Evolutionary conservation across 2,888 invertebrate species (phyloP).

Genomic region (Ptychoptera albimana): DNA sequence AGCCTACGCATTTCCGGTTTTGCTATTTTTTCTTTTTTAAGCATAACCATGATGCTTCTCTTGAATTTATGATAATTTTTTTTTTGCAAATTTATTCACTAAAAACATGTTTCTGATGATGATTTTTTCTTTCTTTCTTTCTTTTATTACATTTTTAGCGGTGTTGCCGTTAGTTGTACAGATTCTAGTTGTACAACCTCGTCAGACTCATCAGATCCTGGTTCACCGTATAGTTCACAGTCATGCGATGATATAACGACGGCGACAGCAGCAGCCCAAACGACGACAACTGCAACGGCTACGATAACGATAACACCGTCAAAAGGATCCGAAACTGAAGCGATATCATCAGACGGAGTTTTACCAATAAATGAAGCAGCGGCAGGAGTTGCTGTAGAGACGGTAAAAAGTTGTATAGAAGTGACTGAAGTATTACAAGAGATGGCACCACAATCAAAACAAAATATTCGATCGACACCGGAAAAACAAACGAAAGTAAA

Average conservation of each 20-base stretch:
- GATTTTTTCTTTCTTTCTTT: slow-evolving; percentile 3
- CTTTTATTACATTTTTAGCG: slow-evolving; percentile 43
- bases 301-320: slow-evolving; percentile 13
- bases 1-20: not conserved
- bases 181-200: slow-evolving; percentile 53
- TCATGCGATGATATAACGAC: slow-evolving; percentile 34
- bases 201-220: slow-evolving; percentile 76
- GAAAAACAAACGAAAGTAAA: not conserved
- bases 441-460: not conserved
- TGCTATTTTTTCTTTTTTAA: no score
- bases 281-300: slow-evolving; percentile 13
- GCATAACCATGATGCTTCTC: not conserved
- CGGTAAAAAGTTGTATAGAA: no score
- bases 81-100: not conserved
- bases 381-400: not conserved
- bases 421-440: not conserved
- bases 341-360: not conserved
- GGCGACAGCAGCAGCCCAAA: slow-evolving; percentile 20
- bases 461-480: not conserved
- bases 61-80: not conserved
- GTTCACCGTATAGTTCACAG: slow-evolving; percentile 63
- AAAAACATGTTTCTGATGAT: not conserved
- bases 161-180: slow-evolving; percentile 66
- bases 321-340: slow-evolving; percentile 9
- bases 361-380: slow-evolving; percentile 1